A percentile compares a stretch with the other conserved stretches of the same genome.
Conservation (phyloP, 2,888 invertebrate species). For the Drosophila borealis region DNA sequence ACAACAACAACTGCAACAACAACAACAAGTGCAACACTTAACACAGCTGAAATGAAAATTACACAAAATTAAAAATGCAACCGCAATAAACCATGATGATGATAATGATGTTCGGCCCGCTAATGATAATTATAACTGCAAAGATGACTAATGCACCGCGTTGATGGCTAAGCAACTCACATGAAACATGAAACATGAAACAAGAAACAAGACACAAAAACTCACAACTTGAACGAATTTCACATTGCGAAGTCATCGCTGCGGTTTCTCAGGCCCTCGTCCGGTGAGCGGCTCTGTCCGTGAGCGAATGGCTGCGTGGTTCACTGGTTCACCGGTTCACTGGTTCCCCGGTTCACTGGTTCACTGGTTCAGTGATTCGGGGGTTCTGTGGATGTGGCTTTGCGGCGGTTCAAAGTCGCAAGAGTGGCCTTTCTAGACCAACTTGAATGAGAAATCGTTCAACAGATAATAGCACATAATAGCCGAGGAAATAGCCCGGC, state of each 20-base stretch:
- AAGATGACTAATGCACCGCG: constrained; percentile 44
- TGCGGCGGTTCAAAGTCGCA: constrained; percentile 19
- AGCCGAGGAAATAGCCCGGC: no score
- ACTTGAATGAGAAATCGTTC: background rate
- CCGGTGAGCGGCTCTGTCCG: constrained; percentile 18
- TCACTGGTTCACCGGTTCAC: constrained; percentile 48
- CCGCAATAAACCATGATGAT: constrained; percentile 48
- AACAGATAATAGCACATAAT: background rate
- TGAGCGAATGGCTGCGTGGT: constrained; percentile 55
- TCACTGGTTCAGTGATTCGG: constrained; percentile 31
- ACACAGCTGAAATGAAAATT: constrained; percentile 63
- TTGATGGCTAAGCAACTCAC: constrained; percentile 43
- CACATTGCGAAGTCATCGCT: constrained; percentile 49
- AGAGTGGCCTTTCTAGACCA: background rate
- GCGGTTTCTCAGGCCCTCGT: constrained; percentile 33
- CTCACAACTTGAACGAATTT: constrained; percentile 40
- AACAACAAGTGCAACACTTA: constrained; percentile 56
- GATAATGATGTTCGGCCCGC: constrained; percentile 29
- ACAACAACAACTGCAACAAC: constrained; percentile 27
- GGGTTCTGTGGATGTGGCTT: constrained; percentile 26
- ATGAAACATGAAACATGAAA: constrained; percentile 38
- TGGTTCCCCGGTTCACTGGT: constrained; percentile 29
- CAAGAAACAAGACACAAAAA: constrained; percentile 8
- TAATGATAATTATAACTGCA: constrained; percentile 30
- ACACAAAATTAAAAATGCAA: constrained; percentile 62